Evolutionary conservation across 2,113 vertebrate species (phyloP).

Genomic region (Corythaixoides concolor): DNA sequence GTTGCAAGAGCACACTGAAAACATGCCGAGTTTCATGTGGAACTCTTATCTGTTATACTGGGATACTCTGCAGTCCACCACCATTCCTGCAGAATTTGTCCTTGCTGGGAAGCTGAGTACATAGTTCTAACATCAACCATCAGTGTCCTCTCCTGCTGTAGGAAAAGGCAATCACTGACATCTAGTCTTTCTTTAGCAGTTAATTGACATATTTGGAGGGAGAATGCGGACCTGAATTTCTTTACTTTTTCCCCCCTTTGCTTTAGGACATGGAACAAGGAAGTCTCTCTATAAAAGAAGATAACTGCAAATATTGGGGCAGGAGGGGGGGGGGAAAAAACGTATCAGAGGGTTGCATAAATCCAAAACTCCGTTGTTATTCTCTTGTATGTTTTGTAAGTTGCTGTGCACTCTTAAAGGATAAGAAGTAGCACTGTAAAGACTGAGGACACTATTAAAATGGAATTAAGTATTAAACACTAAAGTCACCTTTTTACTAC

Average conservation of each 20-base stretch:
- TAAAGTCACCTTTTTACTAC: slow-evolving; percentile 28
- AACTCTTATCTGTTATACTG: not conserved
- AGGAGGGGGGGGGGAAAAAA: not conserved
- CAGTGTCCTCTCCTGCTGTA: not conserved
- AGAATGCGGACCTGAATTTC: not conserved
- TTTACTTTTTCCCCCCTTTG: not conserved
- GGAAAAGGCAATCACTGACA: not conserved
- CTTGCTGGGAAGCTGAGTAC: not conserved
- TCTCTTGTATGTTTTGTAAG: slow-evolving; percentile 3
- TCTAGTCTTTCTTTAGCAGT: not conserved
- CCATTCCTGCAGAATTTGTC: not conserved
- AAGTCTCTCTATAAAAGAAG: slow-evolving; percentile 50
- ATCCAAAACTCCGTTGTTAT: not conserved
- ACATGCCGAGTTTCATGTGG: not conserved
- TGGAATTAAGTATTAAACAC: not conserved
- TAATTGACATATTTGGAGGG: not conserved
- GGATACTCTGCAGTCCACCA: not conserved
- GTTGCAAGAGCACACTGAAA: not conserved
- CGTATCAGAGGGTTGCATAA: not conserved
- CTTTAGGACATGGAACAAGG: slow-evolving; percentile 27
- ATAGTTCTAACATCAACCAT: not conserved
- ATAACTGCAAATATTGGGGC: slow-evolving; percentile 40
- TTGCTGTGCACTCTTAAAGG: not conserved
- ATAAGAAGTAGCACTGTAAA: not conserved
- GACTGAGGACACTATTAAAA: not conserved